Percentiles rank a stretch among this genome's conserved stretches.
Conservation (phyloP, 2,797 vertebrate species). For the Galaxias olidus region DNA sequence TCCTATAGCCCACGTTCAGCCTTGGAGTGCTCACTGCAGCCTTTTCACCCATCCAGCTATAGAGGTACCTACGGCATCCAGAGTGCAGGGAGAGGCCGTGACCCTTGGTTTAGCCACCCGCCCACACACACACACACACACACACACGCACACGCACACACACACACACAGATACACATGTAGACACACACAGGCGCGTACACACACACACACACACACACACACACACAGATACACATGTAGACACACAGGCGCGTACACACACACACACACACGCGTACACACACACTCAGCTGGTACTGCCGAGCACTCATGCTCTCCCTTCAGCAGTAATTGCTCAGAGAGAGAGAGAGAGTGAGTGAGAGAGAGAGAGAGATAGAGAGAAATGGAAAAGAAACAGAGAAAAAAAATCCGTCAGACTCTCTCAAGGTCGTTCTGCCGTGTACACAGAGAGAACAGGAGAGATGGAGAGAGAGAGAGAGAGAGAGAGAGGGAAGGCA, state of each 20-base stretch:
- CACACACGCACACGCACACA: no score
- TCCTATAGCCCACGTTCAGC: constrained; percentile 42
- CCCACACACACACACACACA: background rate
- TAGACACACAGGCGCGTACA: background rate
- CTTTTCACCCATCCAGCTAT: constrained; percentile 26
- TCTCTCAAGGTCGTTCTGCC: constrained; percentile 58
- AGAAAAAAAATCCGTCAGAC: constrained; percentile 28
- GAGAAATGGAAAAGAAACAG: background rate
- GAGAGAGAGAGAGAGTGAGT: constrained; percentile 25
- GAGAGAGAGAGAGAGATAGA: constrained; percentile 17
- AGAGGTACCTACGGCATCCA: constrained; percentile 47
- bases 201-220: constrained; percentile 33
- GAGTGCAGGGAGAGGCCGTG: constrained; percentile 49
- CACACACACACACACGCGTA: background rate
- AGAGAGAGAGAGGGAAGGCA: constrained; percentile 7
- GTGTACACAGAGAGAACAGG: constrained; percentile 17
- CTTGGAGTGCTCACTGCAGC: constrained; percentile 51
- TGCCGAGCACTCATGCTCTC: constrained; percentile 13
- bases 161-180: no score
- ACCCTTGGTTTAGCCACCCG: constrained; percentile 44
- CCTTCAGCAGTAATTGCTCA: constrained; percentile 18
- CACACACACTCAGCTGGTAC: constrained; percentile 1
- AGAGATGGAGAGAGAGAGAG: background rate
- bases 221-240: constrained; percentile 23
- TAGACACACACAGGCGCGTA: constrained; percentile 35